phyloP scores from a whole-genome alignment of 2,888 invertebrate genomes.

The Lordiphosa fenestrarum region DNA sequence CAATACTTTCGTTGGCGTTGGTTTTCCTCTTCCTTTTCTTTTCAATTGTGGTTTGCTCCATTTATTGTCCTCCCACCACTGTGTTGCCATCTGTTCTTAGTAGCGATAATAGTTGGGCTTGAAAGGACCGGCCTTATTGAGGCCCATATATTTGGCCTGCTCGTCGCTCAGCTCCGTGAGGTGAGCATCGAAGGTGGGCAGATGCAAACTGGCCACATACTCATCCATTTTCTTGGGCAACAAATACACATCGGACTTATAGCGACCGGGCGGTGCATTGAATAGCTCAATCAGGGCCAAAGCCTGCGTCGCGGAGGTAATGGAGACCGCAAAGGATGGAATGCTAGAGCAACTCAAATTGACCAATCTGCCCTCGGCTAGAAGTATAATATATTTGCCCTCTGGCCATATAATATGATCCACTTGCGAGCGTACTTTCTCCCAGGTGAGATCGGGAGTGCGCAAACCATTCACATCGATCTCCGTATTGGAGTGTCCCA shows the following conservation, averaged over 20 bases:
- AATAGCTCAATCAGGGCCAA: slow-evolving; percentile 97
- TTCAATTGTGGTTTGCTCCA: slow-evolving; percentile 18
- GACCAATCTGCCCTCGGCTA: slow-evolving; percentile 97
- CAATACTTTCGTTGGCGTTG: slow-evolving; percentile 76
- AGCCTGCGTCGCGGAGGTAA: slow-evolving; percentile 98
- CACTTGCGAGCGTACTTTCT: slow-evolving; percentile 97
- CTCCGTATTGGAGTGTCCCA: slow-evolving; percentile 98
- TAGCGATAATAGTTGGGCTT: slow-evolving; percentile 99
- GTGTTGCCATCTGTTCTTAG: slow-evolving; percentile 30
- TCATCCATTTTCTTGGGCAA: slow-evolving; percentile 99
- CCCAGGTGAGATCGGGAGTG: slow-evolving; percentile 97
- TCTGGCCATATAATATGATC: slow-evolving; percentile 99
- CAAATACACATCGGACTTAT: slow-evolving; percentile 98
- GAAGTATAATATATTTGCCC: slow-evolving; percentile 94
- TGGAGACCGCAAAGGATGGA: slow-evolving; percentile 98
- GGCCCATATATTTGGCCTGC: slow-evolving; percentile 97
- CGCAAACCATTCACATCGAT: slow-evolving; percentile 95
- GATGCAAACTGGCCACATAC: slow-evolving; percentile 97
- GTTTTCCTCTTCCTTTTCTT: slow-evolving; percentile 19
- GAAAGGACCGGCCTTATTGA: slow-evolving; percentile 98
- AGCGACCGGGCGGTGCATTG: slow-evolving; percentile 96
- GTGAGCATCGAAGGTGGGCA: slow-evolving; percentile 98
- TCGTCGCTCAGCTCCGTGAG: slow-evolving; percentile 97
- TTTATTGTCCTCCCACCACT: slow-evolving; percentile 53
- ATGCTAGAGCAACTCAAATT: slow-evolving; percentile 98